Evolutionary conservation across 1,140 invertebrate genomes (phyloP), one percentile per base, ranked within the genome.

Genomic region (Probaryconus sp.): DNA sequence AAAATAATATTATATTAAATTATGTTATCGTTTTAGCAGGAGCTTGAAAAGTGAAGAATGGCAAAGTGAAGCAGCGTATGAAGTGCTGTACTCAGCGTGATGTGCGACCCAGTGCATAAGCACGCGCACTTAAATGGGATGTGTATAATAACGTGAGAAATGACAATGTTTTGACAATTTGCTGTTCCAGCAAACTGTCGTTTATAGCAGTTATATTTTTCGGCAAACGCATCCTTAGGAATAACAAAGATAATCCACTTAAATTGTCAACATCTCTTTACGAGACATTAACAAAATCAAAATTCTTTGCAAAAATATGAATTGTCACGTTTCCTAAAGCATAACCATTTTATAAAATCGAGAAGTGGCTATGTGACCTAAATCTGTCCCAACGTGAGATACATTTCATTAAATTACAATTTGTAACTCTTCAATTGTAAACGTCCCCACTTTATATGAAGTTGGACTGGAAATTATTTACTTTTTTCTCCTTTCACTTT

Each of bases 101-200:
- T 69, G 72, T 53, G 71, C 64, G 50, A 68, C 56, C 63, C 40
- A 16, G 63, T 24, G 58, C 56, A 67, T 73, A 58, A 64, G 63
- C 63, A 48, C 42, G 42, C 35, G 43, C 69, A 67, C 80, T 81
- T 82, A 83, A 86, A 83, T 84, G 81, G 79, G 58, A 77, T 78
- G 79, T 68, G 74, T 61, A 81, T 83, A 85, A 85, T 77, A 65
- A 45, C 60, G 60, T 85, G 82, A 84, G 78, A 79, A 82, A 85
- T 79, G 78, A 77, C 73, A 75, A 74, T 85, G 81, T 85, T 85
- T 85, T 84, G 82, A 85, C 83, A 84, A 79, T 78, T 72, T 45
- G 53, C 69, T 61, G 60, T 77, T 77, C 43, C 24, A 58, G 47
- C 60, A 26, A n/a, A 53, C 35, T 53, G 40, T 26, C 60, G 20